phyloP scores from a whole-genome alignment of 2,113 vertebrate genomes.

The Hoplias malabaricus region DNA sequence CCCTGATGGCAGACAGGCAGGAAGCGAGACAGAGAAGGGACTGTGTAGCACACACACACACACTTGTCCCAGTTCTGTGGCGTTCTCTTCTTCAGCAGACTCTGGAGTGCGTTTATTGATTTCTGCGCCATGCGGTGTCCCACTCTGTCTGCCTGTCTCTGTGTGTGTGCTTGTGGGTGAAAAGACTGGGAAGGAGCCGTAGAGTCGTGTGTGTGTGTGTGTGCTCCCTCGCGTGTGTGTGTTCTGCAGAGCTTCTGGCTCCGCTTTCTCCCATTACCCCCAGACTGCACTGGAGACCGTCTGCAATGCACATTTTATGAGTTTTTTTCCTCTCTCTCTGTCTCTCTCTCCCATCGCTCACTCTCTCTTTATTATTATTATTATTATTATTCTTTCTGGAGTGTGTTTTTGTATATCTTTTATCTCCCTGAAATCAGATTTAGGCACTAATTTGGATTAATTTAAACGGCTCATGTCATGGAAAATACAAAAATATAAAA shows the following conservation, averaged over 20 bases:
- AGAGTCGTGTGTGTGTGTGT: slow-evolving; percentile 65
- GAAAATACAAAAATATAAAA: too few relatives aligned
- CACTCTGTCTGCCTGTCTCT: slow-evolving; percentile 44
- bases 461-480: too few relatives aligned
- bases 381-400: too few relatives aligned
- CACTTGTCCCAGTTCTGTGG: slow-evolving; percentile 51
- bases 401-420: too few relatives aligned
- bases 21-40: slow-evolving; percentile 34
- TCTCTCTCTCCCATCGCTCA: slow-evolving; percentile 57
- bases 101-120: slow-evolving; percentile 40
- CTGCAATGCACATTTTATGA: slow-evolving; percentile 75
- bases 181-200: slow-evolving; percentile 67
- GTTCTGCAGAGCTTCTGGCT: slow-evolving; percentile 67
- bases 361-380: slow-evolving; percentile 34
- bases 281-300: slow-evolving; percentile 72
- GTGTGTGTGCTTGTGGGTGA: slow-evolving; percentile 70
- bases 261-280: slow-evolving; percentile 68
- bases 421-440: background rate
- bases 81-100: slow-evolving; percentile 51
- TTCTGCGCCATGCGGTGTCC: slow-evolving; percentile 26
- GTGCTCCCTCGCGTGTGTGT: slow-evolving; percentile 60
- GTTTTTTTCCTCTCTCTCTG: slow-evolving; percentile 58
- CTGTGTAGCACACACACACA: slow-evolving; percentile 39
- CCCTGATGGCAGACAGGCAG: slow-evolving; percentile 36
- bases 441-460: background rate